phyloP scores from a whole-genome alignment of 2,797 vertebrate genomes.

The Betta splendens region DNA sequence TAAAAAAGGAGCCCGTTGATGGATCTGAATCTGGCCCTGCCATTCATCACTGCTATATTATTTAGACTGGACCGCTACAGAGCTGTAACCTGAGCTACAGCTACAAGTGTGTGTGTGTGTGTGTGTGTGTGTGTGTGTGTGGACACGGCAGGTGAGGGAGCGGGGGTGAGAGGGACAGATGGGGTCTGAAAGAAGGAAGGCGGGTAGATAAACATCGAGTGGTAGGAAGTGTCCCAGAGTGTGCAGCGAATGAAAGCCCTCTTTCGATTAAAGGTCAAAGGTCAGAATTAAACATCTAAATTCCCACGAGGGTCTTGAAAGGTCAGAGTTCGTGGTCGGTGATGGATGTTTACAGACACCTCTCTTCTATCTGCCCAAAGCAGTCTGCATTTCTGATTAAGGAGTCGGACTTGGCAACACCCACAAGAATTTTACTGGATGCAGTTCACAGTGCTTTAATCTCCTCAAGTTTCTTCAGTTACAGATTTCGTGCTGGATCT shows the following conservation, averaged over 20 bases:
- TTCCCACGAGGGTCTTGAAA: neutral
- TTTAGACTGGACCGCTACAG: constrained; percentile 97
- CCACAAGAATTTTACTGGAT: neutral
- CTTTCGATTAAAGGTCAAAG: neutral
- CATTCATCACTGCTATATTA: constrained; percentile 99
- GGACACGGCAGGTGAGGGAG: constrained; percentile 46
- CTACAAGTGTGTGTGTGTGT: constrained; percentile 27
- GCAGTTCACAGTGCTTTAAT: too few relatives aligned
- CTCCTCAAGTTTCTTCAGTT: too few relatives aligned
- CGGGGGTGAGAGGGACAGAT: constrained; percentile 21
- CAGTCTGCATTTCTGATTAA: neutral
- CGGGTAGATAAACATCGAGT: constrained; percentile 12
- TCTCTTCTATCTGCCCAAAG: neutral
- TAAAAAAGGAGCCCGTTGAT: constrained; percentile 88
- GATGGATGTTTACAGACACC: neutral
- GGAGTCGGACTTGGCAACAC: neutral
- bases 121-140: constrained; percentile 28
- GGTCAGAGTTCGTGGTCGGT: constrained; percentile 11
- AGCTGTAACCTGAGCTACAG: constrained; percentile 94
- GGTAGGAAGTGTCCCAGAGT: constrained; percentile 1
- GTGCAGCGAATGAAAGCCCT: constrained; percentile 2
- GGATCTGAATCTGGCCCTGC: constrained; percentile 93
- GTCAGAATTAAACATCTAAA: constrained; percentile 9
- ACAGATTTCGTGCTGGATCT: too few relatives aligned
- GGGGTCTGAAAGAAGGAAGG: constrained; percentile 28